Evolutionary conservation across 2,113 vertebrate species (phyloP).

Genomic region (Cephalophus harveyi): DNA sequence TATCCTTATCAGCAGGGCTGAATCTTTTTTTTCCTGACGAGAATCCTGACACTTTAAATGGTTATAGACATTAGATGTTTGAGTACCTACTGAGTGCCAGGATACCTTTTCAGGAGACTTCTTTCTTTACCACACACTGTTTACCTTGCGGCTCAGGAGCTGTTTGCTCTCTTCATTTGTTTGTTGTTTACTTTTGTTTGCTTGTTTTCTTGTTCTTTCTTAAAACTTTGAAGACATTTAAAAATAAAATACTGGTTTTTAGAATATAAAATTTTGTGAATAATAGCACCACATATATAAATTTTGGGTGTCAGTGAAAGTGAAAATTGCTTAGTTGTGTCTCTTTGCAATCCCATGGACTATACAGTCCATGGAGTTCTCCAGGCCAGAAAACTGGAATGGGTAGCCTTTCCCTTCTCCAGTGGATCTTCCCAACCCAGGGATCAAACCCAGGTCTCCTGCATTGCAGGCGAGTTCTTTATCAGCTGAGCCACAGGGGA

Average conservation of each 20-base stretch:
- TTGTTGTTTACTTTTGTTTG: neutral
- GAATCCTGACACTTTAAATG: neutral
- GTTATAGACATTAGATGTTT: neutral
- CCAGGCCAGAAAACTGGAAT: neutral
- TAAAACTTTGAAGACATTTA: slow-evolving; percentile 2
- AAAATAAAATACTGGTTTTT: neutral
- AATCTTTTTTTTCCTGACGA: neutral
- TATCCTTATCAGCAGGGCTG: neutral
- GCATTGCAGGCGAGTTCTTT: neutral
- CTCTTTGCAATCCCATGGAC: neutral
- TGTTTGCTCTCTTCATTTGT: neutral
- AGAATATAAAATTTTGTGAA: neutral
- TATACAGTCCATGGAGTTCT: neutral
- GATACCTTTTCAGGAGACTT: neutral
- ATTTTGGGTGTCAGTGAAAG: neutral
- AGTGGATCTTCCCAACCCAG: neutral
- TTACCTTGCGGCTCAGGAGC: neutral
- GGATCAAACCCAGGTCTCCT: neutral
- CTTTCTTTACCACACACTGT: neutral
- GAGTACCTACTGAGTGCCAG: neutral
- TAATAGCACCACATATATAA: neutral
- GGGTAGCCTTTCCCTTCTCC: neutral
- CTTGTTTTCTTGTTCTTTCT: neutral
- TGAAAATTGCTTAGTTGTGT: neutral
- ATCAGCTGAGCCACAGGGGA: neutral